These are phyloP conservation scores for Murina feae DNA, from an alignment of 2,113 vertebrate species.

Conservation along the genomic window DNA sequence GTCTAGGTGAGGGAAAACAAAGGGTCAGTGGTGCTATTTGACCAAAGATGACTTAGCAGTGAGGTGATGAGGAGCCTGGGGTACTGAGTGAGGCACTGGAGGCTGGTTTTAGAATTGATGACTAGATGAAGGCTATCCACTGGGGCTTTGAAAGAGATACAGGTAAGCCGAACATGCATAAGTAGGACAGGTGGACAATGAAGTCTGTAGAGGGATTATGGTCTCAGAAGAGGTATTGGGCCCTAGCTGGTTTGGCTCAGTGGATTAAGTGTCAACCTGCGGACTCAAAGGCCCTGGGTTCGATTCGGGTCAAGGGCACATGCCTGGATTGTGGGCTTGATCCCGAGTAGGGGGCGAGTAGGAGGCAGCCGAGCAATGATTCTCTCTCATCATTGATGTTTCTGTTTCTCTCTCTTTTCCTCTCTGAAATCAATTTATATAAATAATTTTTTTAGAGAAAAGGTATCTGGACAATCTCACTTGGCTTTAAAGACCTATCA, in stretches of 20 bases:
- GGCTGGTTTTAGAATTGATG: background rate
- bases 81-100: background rate
- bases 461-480: background rate
- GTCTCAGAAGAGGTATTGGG: background rate
- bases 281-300: too few relatives aligned
- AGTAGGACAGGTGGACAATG: background rate
- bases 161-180: background rate
- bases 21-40: background rate
- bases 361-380: too few relatives aligned
- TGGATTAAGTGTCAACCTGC: too few relatives aligned
- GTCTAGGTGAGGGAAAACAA: background rate
- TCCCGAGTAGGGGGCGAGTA: too few relatives aligned
- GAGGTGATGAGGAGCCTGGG: background rate
- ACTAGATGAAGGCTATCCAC: background rate
- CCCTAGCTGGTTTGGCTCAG: too few relatives aligned
- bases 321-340: too few relatives aligned
- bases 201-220: too few relatives aligned
- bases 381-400: too few relatives aligned
- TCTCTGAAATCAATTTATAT: too few relatives aligned
- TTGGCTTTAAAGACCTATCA: background rate
- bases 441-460: too few relatives aligned
- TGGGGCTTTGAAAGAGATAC: background rate
- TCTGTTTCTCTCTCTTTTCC: too few relatives aligned
- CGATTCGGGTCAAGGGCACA: too few relatives aligned
- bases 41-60: background rate